A percentile compares a stretch with the other conserved stretches of the same genome.
Conservation (phyloP, 2,888 invertebrate species). For the Apeira syringaria region DNA sequence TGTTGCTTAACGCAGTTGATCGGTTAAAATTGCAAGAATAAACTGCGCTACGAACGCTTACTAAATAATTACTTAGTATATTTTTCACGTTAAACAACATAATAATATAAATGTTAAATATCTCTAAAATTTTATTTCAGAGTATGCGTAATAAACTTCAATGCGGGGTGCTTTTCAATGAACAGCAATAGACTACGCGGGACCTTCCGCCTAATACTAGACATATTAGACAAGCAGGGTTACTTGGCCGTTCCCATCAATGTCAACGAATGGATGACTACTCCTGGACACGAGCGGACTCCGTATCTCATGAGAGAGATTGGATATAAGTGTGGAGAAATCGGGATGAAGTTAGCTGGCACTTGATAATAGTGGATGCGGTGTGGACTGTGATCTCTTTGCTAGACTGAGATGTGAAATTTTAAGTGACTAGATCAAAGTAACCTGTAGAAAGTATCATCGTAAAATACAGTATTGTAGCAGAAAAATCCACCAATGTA, state of each 20-base stretch:
- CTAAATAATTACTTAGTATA: no score
- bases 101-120: no score
- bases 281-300: conserved; percentile 84
- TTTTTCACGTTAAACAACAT: no score
- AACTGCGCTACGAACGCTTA: no score
- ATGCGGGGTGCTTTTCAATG: conserved; percentile 79
- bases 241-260: conserved; percentile 82
- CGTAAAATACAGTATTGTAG: no score
- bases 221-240: conserved; percentile 82
- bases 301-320: conserved; percentile 85
- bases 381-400: not conserved
- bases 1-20: no score
- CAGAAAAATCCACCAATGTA: no score
- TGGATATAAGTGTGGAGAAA: conserved; percentile 73
- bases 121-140: conserved; percentile 80
- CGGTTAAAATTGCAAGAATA: no score
- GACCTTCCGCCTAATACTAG: conserved; percentile 74
- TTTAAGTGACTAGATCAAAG: not conserved
- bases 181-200: conserved; percentile 84
- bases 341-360: conserved; percentile 60
- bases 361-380: conserved; percentile 39
- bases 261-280: conserved; percentile 73
- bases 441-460: no score
- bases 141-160: conserved; percentile 81
- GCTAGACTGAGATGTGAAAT: not conserved